Percentiles rank a stretch among this genome's conserved stretches.
Conservation (phyloP, 2,888 invertebrate genomes). For the Gandaritis pyraliata region DNA sequence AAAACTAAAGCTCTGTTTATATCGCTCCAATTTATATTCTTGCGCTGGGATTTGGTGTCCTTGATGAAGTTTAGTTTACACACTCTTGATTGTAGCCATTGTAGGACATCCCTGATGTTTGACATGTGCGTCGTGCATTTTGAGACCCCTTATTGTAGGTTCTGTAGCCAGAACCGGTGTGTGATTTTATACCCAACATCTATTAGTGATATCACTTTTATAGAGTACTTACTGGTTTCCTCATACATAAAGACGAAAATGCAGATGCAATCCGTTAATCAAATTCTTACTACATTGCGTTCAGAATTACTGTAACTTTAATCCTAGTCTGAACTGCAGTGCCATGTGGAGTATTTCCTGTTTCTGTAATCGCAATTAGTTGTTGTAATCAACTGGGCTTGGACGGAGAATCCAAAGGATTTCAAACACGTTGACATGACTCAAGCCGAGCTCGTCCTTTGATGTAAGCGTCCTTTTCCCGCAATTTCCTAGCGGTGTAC, state of each 20-base stretch:
- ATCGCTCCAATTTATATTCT: slow-evolving; percentile 5
- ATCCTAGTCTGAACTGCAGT: slow-evolving; percentile 14
- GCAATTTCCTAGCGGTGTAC: slow-evolving; percentile 7
- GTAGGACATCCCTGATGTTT: background rate
- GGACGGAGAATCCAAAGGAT: slow-evolving; percentile 31
- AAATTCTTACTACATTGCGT: slow-evolving; percentile 1
- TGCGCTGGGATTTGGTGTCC: background rate
- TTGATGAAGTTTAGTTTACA: background rate
- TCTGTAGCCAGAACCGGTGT: too few species aligned
- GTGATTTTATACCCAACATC: background rate
- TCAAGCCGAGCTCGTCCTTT: slow-evolving; percentile 22
- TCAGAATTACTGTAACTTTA: slow-evolving; percentile 1
- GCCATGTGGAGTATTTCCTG: slow-evolving; percentile 37
- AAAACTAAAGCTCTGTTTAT: slow-evolving; percentile 25
- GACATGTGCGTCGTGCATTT: too few species aligned
- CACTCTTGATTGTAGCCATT: background rate
- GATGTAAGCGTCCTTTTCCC: slow-evolving; percentile 9
- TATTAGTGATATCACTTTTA: background rate
- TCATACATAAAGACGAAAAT: background rate
- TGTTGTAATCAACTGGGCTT: slow-evolving; percentile 33
- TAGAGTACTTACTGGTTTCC: background rate
- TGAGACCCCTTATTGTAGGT: too few species aligned
- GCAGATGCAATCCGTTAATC: background rate
- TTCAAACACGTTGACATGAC: slow-evolving; percentile 27
- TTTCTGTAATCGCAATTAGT: slow-evolving; percentile 38